phyloP scores from a whole-genome alignment of 2,797 vertebrate species.

The Melanotaenia parkinsoni region DNA sequence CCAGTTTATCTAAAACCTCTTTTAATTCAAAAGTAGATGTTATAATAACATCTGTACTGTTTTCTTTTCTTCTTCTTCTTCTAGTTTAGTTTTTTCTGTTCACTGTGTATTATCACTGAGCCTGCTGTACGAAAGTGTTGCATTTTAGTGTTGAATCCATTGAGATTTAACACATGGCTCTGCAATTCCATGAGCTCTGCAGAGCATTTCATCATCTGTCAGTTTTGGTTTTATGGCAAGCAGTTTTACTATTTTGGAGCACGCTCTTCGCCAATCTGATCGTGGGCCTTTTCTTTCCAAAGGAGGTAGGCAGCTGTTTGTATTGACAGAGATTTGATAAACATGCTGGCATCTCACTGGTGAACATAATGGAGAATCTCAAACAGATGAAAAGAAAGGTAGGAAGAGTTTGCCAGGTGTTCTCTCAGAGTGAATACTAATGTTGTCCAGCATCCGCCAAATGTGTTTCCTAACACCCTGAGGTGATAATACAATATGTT shows the following conservation, averaged over 20 bases:
- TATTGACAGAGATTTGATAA: constrained; percentile 14
- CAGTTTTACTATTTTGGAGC: constrained; percentile 27
- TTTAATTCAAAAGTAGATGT: not conserved
- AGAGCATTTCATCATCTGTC: constrained; percentile 21
- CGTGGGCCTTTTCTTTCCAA: not conserved
- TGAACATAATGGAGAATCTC: constrained; percentile 5
- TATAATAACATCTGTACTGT: not conserved
- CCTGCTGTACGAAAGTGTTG: not conserved
- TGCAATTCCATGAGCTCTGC: constrained; percentile 1
- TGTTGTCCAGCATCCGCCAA: not conserved
- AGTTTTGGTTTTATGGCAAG: constrained; percentile 20
- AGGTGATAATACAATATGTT: not conserved
- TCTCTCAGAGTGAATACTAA: not conserved
- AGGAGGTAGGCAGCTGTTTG: constrained; percentile 8
- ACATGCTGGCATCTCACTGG: not conserved
- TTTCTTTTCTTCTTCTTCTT: no score
- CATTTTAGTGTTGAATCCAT: not conserved
- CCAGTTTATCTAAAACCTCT: not conserved
- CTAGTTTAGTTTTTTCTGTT: no score
- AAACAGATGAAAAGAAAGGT: constrained; percentile 2
- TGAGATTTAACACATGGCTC: constrained; percentile 12
- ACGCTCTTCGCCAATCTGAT: constrained; percentile 23
- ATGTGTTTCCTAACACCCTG: not conserved
- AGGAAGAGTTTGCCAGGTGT: constrained; percentile 7
- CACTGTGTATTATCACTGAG: not conserved